Evolutionary conservation across 2,888 invertebrate genomes (phyloP), one percentile per base, ranked within the genome.

Genomic region (Lepidochrysops patricia): DNA sequence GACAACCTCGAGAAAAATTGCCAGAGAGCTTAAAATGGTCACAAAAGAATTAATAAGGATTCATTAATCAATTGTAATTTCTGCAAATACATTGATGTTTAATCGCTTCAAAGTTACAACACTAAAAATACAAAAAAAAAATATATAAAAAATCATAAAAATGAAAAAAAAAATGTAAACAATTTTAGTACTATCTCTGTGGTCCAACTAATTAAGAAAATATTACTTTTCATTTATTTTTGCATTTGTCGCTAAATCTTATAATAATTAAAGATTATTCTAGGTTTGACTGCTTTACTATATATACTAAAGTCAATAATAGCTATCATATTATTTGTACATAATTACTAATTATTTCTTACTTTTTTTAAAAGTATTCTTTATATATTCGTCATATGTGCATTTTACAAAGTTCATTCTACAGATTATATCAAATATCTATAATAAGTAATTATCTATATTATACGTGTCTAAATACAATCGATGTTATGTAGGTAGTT

Each of bases 121-220:
- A 49, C 29, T 57, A 57, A 54, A 57, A 60, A 57, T 60, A 34
- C 25, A 43, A 34, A 61, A 54, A 63, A 60, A 60, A 62, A 58
- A 43, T 9, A 19, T 35, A n/a, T 9, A 43, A 43, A 43, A 43
- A 23, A 2, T 43, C 15, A 43, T 43, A 12, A 43, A 13, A 57
- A 61, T 29, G 34, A 23, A 9, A 27, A 60, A 61, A 61, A 57
- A 60, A 56, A 57, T 57, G 37, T 61, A 48, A 64, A 48, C 61
- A 68, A 67, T 67, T 71, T 64, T 69, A 71, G 62, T 66, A 67
- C 63, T 67, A 67, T 70, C 68, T 70, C 66, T 72, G 73, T 73
- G 78, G 76, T 79, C 79, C 80, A 79, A 77, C 63, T 69, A 67
- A 68, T 69, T 72, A 72, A 67, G 76, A 73, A 72, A 68, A 72